Evolutionary conservation across 2,888 invertebrate genomes (phyloP), one percentile per base, ranked within the genome.

Genomic region (Luffia ferchaultella): DNA sequence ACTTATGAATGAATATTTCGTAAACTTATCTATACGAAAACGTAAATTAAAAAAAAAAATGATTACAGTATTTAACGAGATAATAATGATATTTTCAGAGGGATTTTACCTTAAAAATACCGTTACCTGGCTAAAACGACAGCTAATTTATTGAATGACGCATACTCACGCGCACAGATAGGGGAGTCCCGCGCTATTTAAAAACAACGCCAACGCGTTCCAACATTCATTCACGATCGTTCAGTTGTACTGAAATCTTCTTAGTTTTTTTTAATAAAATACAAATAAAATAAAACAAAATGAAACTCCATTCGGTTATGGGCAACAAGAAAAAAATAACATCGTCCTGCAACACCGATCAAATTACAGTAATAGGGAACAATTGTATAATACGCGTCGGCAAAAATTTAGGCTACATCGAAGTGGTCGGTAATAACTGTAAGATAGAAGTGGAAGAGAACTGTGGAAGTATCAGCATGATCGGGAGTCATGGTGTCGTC

Each of bases 311-410:
- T 60, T 77, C 79, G 47, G 64, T 83, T 30, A 67, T 83, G 52
- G 82, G 82, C 18, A 79, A 83, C 64, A 83, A 80, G 65, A 83
- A 82, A 70, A 83, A 79, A 61, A 80, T 83, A 53, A 82, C 80
- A 20, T 79, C 82, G 79, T 78, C 78, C 53, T 64, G 60, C 15
- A 82, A 82, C 54, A 66, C 65, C 12, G 68, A 76, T 0, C 67
- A 66, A 3, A 60, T 83, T 16, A 82, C 76, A 63, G 71, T 83
- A 2, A 73, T 83, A 45, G 82, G 82, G 0, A 83, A 80, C 58
- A 69, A 69, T 55, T 82, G 83, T 56, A 76, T 78, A 46, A 62
- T 82, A 20, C 60, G 67, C 40, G 79, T 83, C 3, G 58, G 67
- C 1, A 62, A 57, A 51, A 83, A 83, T 56, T 69, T 71, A 12